phyloP scores from a whole-genome alignment of 2,113 vertebrate species.

The Blennius ocellaris region DNA sequence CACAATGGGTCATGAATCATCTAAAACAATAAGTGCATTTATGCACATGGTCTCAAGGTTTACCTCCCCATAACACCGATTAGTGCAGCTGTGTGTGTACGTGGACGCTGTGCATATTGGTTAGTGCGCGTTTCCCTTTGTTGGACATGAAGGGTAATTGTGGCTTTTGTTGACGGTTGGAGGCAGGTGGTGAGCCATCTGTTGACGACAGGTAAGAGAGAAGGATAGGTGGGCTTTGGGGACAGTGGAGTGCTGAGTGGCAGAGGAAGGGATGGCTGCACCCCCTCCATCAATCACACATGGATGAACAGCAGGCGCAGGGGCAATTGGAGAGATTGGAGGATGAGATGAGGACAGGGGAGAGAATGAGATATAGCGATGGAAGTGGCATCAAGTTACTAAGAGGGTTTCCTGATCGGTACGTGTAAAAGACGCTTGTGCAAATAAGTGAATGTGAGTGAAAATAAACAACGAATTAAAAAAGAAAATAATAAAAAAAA shows the following conservation, averaged over 20 bases:
- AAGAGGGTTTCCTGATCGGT: constrained; percentile 46
- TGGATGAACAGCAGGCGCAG: constrained; percentile 69
- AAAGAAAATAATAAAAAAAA: neutral
- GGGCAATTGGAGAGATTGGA: constrained; percentile 42
- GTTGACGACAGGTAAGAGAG: constrained; percentile 76
- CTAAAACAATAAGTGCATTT: neutral
- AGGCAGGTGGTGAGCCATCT: constrained; percentile 82
- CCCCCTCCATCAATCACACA: constrained; percentile 70
- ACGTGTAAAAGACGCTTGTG: constrained; percentile 19
- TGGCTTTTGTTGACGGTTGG: constrained; percentile 75
- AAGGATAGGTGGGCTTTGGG: constrained; percentile 63
- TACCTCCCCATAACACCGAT: constrained; percentile 21
- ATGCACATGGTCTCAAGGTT: neutral
- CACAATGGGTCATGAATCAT: neutral
- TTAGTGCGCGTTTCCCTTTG: constrained; percentile 55
- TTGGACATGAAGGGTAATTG: constrained; percentile 79
- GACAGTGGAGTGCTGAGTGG: constrained; percentile 59
- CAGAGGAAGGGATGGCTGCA: constrained; percentile 53
- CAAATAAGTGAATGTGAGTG: constrained; percentile 6
- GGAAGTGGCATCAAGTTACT: constrained; percentile 42
- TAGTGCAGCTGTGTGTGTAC: constrained; percentile 11
- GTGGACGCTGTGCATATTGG: constrained; percentile 21
- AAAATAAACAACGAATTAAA: neutral
- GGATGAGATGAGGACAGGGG: constrained; percentile 22
- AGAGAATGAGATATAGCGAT: constrained; percentile 51